phyloP scores from a whole-genome alignment of 2,113 vertebrate species.

The Mormyrus lacerda region DNA sequence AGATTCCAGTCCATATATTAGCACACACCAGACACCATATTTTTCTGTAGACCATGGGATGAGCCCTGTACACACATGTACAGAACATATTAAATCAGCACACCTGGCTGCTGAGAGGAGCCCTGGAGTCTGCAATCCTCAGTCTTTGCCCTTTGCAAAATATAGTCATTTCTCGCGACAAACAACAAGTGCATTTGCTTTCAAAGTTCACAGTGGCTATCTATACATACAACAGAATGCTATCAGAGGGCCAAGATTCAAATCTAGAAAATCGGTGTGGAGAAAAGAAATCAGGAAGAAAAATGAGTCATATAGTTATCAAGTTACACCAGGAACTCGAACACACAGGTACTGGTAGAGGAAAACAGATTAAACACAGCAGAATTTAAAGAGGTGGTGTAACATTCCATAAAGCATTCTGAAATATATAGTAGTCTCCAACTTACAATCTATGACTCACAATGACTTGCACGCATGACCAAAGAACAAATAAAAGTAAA shows the following conservation, averaged over 20 bases:
- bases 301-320: neutral
- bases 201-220: neutral
- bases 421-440: neutral
- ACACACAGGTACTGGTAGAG: neutral
- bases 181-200: neutral
- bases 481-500: neutral
- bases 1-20: neutral
- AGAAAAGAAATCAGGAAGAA: neutral
- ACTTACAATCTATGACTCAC: neutral
- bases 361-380: neutral
- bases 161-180: neutral
- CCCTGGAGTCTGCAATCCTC: neutral
- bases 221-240: neutral
- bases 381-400: neutral
- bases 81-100: neutral
- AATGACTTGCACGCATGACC: neutral
- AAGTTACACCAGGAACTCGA: neutral
- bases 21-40: neutral
- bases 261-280: neutral
- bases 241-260: neutral
- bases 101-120: neutral
- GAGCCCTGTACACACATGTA: neutral
- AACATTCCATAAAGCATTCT: neutral
- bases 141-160: neutral
- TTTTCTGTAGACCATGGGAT: neutral